Percentiles rank a stretch among this genome's conserved stretches.
These are phyloP conservation scores for Seriola aureovittata DNA, from an alignment of 2,113 vertebrate species.

Conservation along the genomic window DNA sequence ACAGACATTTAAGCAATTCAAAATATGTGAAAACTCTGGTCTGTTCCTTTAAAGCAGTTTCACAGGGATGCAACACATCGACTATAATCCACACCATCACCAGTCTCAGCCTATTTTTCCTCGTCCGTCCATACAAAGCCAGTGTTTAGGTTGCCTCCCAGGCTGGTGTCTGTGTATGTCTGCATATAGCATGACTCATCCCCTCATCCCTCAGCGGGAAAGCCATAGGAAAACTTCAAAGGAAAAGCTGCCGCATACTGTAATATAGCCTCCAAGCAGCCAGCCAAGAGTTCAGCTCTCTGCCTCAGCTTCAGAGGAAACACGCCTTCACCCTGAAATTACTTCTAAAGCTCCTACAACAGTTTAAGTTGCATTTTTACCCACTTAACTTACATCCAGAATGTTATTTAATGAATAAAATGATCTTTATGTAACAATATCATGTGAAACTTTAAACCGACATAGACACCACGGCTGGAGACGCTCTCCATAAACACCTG, in stretches of 20 bases:
- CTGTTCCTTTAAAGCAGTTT: neutral
- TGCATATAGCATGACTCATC: constrained; percentile 53
- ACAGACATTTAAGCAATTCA: too few relatives aligned
- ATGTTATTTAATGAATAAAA: neutral
- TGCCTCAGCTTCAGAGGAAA: constrained; percentile 23
- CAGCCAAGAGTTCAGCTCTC: constrained; percentile 7
- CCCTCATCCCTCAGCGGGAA: constrained; percentile 39
- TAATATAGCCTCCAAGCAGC: constrained; percentile 14
- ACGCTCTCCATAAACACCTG: neutral
- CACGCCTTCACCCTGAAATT: neutral
- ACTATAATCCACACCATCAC: constrained; percentile 1
- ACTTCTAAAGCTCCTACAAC: neutral
- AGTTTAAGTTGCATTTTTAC: neutral
- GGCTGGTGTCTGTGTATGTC: constrained; percentile 42
- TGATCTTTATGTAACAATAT: neutral
- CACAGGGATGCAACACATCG: constrained; percentile 25
- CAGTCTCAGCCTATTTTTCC: neutral
- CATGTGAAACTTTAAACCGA: neutral
- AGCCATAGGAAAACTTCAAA: constrained; percentile 41
- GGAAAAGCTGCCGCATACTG: neutral
- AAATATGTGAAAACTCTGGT: neutral
- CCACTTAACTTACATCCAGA: neutral
- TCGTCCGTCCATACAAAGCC: neutral
- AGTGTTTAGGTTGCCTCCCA: constrained; percentile 13
- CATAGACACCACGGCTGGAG: neutral